These are phyloP conservation scores for Eubasilissa regina DNA, from an alignment of 1,140 invertebrate species.

Conservation along the genomic window DNA sequence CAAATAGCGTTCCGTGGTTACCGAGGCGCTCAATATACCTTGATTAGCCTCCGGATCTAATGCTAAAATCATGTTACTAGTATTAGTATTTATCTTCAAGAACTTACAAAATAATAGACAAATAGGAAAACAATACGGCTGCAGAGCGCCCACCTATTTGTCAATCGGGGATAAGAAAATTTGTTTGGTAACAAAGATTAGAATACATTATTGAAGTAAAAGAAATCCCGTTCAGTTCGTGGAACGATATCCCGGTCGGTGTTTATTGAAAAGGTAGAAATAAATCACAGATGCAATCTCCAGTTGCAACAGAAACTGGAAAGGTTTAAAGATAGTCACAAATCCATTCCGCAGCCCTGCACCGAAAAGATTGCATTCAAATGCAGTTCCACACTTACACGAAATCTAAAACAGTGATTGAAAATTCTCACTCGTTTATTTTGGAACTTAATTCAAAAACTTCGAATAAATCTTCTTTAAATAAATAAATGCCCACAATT, in stretches of 20 bases:
- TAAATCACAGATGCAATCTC: constrained; percentile 35
- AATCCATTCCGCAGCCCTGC: constrained; percentile 19
- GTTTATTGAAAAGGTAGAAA: constrained; percentile 29
- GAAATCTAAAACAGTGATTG: neutral
- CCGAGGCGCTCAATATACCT: constrained; percentile 3
- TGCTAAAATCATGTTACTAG: neutral
- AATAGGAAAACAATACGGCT: too few relatives aligned
- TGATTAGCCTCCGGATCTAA: constrained; percentile 6
- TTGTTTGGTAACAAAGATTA: too few relatives aligned
- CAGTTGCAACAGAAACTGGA: constrained; percentile 29
- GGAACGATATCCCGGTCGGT: too few relatives aligned
- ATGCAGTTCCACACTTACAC: neutral
- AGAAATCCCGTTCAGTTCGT: too few relatives aligned
- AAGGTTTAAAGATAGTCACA: constrained; percentile 34
- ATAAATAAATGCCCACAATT: too few relatives aligned
- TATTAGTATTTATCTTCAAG: too few relatives aligned
- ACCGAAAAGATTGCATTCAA: neutral
- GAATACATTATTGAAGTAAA: too few relatives aligned
- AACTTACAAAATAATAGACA: too few relatives aligned
- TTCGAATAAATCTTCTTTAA: too few relatives aligned
- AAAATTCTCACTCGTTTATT: neutral
- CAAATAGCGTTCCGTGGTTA: neutral
- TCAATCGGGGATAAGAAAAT: too few relatives aligned
- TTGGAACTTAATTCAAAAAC: neutral
- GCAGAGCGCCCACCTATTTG: too few relatives aligned